Conservation (phyloP, 2,888 invertebrate species). For the Plebejus argus region DNA sequence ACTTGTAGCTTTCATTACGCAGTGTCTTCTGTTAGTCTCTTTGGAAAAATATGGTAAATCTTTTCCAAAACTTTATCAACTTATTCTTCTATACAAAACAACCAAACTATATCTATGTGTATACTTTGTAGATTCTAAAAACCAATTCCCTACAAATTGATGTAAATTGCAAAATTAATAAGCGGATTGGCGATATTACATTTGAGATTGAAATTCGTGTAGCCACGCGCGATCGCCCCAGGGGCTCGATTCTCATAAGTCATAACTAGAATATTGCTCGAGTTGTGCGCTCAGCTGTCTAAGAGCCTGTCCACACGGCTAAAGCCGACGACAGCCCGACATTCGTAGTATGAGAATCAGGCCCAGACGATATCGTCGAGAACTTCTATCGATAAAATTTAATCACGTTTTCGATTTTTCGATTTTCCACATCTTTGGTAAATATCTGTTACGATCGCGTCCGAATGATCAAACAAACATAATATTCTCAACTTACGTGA, state of each 20-base stretch:
- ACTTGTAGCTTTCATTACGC: no score
- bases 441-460: background rate
- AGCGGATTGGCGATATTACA: conserved; percentile 14
- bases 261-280: background rate
- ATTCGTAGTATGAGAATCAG: no score
- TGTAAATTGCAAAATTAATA: conserved; percentile 7
- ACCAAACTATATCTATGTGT: background rate
- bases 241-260: background rate
- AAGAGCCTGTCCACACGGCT: no score
- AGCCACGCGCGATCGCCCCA: conserved; percentile 1
- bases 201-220: conserved; percentile 17
- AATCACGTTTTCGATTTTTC: background rate
- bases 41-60: no score
- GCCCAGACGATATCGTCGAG: background rate
- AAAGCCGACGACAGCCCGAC: no score
- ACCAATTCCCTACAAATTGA: conserved; percentile 7
- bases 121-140: background rate
- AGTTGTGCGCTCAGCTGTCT: background rate
- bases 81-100: background rate
- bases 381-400: conserved; percentile 19
- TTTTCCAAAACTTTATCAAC: no score
- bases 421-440: background rate
- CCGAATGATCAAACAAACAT: no score
- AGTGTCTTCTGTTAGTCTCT: no score
- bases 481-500: no score